A percentile compares a stretch with the other conserved stretches of the same genome.
phyloP scores from a whole-genome alignment of 2,113 vertebrate genomes.

The Anseranas semipalmata region DNA sequence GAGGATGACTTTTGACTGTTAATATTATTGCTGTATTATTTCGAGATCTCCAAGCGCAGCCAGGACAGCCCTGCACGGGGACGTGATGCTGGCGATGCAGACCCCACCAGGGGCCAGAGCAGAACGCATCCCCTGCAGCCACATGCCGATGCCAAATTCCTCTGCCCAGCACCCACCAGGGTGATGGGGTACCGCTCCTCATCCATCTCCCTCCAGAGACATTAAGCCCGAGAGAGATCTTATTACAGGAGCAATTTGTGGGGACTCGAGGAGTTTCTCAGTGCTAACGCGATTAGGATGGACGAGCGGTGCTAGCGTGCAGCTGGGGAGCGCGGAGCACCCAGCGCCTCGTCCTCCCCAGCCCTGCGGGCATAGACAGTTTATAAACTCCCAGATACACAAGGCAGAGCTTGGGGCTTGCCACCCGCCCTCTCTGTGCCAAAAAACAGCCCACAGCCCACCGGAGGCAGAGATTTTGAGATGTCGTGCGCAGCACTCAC shows the following conservation, averaged over 20 bases:
- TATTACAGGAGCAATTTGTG: background rate
- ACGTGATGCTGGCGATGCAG: background rate
- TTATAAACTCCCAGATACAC: background rate
- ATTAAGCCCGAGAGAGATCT: background rate
- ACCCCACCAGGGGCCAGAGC: accelerated
- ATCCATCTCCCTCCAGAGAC: background rate
- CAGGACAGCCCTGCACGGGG: background rate
- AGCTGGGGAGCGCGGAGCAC: background rate
- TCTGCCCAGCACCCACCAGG: background rate
- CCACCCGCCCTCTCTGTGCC: no score
- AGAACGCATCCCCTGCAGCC: accelerated
- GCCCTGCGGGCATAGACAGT: background rate
- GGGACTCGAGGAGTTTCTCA: background rate
- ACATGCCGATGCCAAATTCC: accelerated
- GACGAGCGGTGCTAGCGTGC: background rate
- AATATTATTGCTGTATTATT: background rate
- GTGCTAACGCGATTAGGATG: background rate
- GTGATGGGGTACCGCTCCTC: background rate
- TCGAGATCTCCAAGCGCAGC: background rate
- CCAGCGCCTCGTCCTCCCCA: background rate
- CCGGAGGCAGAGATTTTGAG: background rate
- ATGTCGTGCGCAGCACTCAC: background rate
- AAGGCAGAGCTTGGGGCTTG: background rate
- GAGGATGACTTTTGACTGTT: background rate
- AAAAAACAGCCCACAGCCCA: background rate